A percentile compares a stretch with the other conserved stretches of the same genome.
Conservation (phyloP, 1,140 invertebrate genomes). For the Araneus ventricosus region DNA sequence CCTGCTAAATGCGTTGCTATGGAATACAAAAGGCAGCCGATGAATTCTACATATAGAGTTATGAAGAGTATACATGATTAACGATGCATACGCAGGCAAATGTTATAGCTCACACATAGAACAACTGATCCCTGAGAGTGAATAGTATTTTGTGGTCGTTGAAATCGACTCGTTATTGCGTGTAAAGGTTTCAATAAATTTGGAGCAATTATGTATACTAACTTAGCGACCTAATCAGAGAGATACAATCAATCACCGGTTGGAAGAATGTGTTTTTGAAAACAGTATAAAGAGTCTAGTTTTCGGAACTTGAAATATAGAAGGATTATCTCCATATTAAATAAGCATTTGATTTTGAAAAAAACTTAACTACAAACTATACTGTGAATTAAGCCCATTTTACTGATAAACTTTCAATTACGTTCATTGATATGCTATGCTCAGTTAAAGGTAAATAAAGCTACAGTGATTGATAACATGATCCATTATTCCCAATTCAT, state of each 20-base stretch:
- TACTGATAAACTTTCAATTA: too few relatives aligned
- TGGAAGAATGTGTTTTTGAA: neutral
- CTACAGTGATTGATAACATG: too few relatives aligned
- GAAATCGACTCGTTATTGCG: constrained; percentile 39
- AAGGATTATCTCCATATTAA: too few relatives aligned
- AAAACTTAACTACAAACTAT: too few relatives aligned
- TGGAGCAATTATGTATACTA: neutral
- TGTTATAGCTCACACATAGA: constrained; percentile 1
- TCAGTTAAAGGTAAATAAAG: too few relatives aligned
- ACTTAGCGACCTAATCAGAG: neutral
- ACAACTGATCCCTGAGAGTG: neutral
- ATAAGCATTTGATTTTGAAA: too few relatives aligned
- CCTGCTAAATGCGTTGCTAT: constrained; percentile 38
- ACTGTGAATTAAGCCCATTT: too few relatives aligned
- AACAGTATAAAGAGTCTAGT: neutral
- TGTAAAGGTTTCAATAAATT: constrained; percentile 12
- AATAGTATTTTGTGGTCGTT: constrained; percentile 27
- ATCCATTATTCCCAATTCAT: too few relatives aligned
- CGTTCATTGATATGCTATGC: too few relatives aligned
- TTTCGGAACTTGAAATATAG: too few relatives aligned
- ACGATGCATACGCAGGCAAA: constrained; percentile 36
- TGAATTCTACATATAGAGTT: constrained; percentile 50
- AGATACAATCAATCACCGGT: neutral
- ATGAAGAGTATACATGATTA: constrained; percentile 65
- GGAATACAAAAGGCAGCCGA: constrained; percentile 50